phyloP scores from a whole-genome alignment of 2,113 vertebrate species.

The Myotis davidii region DNA sequence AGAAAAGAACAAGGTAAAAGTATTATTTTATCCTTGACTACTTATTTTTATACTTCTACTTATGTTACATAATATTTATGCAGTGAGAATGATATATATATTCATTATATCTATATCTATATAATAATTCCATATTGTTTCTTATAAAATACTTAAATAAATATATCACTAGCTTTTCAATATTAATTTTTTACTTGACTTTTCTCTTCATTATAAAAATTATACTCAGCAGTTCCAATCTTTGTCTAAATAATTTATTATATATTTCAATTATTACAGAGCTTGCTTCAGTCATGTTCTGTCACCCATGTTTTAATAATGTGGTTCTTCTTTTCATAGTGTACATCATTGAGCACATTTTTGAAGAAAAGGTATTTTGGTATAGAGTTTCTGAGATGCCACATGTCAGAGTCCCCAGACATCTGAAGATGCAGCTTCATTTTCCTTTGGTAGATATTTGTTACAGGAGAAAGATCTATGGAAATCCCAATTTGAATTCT shows the following conservation, averaged over 20 bases:
- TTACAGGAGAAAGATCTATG: background rate
- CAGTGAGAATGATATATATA: background rate
- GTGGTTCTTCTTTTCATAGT: background rate
- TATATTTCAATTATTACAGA: background rate
- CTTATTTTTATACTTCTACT: background rate
- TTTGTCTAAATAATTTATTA: background rate
- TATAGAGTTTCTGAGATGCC: background rate
- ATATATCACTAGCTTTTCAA: background rate
- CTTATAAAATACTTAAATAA: background rate
- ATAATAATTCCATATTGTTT: background rate
- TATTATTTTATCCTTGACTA: background rate
- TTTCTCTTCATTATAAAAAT: background rate
- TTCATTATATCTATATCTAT: background rate
- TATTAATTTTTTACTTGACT: background rate
- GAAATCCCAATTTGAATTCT: background rate
- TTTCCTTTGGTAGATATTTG: background rate
- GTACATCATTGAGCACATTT: background rate
- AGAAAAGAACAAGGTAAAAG: background rate
- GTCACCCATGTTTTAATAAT: background rate
- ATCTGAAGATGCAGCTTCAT: background rate
- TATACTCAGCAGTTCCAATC: background rate
- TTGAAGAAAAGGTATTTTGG: background rate
- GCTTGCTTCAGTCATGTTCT: background rate
- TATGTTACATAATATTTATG: background rate
- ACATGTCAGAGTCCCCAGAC: background rate